phyloP scores from a whole-genome alignment of 2,888 invertebrate genomes.

The Zelleria hepariella region DNA sequence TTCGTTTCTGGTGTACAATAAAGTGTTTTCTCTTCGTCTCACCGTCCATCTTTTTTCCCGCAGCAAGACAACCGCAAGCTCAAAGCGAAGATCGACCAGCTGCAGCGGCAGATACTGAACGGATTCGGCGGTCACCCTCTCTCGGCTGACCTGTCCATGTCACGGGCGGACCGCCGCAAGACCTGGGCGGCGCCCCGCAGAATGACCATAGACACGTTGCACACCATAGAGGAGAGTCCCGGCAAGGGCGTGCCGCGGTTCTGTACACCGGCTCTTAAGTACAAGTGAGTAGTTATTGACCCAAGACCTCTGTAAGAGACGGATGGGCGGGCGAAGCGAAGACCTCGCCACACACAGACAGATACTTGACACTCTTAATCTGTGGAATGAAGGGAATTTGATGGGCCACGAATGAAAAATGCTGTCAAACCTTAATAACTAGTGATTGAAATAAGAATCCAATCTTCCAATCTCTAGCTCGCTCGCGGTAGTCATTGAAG shows the following conservation, averaged over 20 bases:
- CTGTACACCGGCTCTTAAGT: slow-evolving; percentile 51
- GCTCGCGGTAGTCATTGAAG: too few species aligned
- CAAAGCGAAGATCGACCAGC: slow-evolving; percentile 40
- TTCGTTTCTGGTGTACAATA: too few species aligned
- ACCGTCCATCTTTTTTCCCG: neutral
- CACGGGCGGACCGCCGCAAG: slow-evolving; percentile 18
- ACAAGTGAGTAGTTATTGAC: slow-evolving; percentile 47
- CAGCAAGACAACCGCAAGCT: slow-evolving; percentile 38
- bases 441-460: too few species aligned
- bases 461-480: too few species aligned
- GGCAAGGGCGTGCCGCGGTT: slow-evolving; percentile 31
- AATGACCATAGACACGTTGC: slow-evolving; percentile 41
- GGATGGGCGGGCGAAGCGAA: too few species aligned
- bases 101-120: slow-evolving; percentile 43
- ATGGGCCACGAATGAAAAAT: too few species aligned
- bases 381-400: too few species aligned
- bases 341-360: too few species aligned
- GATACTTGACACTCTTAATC: too few species aligned
- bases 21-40: neutral
- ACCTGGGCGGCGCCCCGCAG: slow-evolving; percentile 40
- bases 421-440: too few species aligned
- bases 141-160: neutral
- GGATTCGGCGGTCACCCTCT: slow-evolving; percentile 33
- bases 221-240: slow-evolving; percentile 27
- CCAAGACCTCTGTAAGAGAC: too few species aligned